Conservation (phyloP, 2,113 vertebrate species). For the Dascyllus trimaculatus region DNA sequence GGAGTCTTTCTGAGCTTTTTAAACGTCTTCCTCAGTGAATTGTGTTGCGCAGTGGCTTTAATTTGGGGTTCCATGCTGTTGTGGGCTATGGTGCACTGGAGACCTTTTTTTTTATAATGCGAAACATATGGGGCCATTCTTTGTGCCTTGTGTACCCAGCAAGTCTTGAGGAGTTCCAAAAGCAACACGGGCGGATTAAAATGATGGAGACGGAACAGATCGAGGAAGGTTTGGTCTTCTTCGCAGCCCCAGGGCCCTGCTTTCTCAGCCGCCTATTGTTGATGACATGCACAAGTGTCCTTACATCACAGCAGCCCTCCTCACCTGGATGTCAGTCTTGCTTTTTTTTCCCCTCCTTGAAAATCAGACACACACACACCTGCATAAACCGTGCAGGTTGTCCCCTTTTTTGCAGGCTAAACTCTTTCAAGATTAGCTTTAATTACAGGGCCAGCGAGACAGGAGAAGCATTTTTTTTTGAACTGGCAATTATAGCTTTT, state of each 20-base stretch:
- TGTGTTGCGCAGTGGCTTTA: constrained; percentile 54
- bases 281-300: constrained; percentile 64
- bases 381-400: constrained; percentile 54
- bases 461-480: constrained; percentile 55
- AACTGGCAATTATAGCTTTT: constrained; percentile 71
- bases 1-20: constrained; percentile 31
- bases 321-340: constrained; percentile 35
- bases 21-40: constrained; percentile 54
- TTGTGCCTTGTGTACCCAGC: constrained; percentile 26
- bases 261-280: constrained; percentile 63
- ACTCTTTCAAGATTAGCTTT: constrained; percentile 65
- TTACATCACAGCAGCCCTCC: constrained; percentile 62
- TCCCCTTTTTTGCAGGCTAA: constrained; percentile 42
- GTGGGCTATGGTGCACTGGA: constrained; percentile 46
- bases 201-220: constrained; percentile 40
- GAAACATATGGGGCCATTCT: constrained; percentile 73
- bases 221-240: constrained; percentile 32
- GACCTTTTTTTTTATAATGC: constrained; percentile 75
- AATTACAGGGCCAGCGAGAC: constrained; percentile 66
- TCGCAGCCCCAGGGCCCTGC: constrained; percentile 56
- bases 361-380: constrained; percentile 45
- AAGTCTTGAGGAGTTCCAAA: constrained; percentile 18
- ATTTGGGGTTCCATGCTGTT: constrained; percentile 65
- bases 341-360: constrained; percentile 24
- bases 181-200: constrained; percentile 21